These are phyloP conservation scores for Gopherus flavomarginatus DNA, from an alignment of 2,113 vertebrate species.

Conservation along the genomic window DNA sequence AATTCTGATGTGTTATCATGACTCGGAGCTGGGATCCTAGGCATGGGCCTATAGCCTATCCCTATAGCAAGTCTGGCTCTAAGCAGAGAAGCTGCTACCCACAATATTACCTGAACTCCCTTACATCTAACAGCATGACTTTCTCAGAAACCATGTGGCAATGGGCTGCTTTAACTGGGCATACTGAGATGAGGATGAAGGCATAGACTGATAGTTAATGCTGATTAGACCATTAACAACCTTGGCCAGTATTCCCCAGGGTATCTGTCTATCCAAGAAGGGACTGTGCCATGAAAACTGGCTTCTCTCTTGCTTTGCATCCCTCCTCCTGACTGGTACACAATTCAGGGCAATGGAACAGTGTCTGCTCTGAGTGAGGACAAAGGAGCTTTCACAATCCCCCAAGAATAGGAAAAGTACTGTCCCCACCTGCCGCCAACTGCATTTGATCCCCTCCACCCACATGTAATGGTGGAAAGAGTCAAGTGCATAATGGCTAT, in stretches of 20 bases:
- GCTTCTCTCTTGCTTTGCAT: neutral
- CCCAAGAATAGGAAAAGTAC: neutral
- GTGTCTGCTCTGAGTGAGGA: neutral
- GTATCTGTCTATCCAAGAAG: neutral
- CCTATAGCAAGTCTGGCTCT: neutral
- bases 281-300: fast-evolving
- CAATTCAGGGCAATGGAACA: neutral
- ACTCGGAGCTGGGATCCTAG: neutral
- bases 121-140: fast-evolving
- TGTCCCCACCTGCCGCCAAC: neutral
- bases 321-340: neutral
- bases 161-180: neutral
- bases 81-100: neutral
- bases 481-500: neutral
- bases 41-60: neutral
- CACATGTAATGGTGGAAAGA: neutral
- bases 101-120: neutral
- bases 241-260: neutral
- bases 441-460: neutral
- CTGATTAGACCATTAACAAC: neutral
- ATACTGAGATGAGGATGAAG: neutral
- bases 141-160: neutral
- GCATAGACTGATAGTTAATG: neutral
- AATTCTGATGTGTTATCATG: neutral
- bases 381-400: neutral